Evolutionary conservation across 2,888 invertebrate genomes (phyloP).

Genomic region (Trilocha varians): DNA sequence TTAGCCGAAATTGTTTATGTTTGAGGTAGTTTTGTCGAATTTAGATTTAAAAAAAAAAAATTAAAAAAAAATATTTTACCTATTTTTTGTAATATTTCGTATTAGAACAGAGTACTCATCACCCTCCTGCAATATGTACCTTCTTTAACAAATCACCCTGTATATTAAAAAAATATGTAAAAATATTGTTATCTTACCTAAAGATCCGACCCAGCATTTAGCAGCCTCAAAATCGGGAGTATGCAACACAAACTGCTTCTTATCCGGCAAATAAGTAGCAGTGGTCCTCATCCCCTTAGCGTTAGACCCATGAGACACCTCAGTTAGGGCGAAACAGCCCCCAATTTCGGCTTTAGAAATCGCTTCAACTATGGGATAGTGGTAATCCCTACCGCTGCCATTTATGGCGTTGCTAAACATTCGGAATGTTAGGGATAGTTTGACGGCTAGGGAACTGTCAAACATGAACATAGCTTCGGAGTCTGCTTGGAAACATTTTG

Average conservation of each 20-base stretch:
- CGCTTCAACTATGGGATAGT: constrained; percentile 68
- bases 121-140: too few relatives aligned
- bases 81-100: too few relatives aligned
- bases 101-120: too few relatives aligned
- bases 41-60: too few relatives aligned
- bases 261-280: constrained; percentile 84
- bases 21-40: too few relatives aligned
- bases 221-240: constrained; percentile 92
- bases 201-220: constrained; percentile 91
- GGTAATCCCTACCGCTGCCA: constrained; percentile 77
- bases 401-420: constrained; percentile 78
- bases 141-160: too few relatives aligned
- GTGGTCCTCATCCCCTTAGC: constrained; percentile 89
- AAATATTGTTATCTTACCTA: too few relatives aligned
- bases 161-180: too few relatives aligned
- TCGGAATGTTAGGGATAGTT: constrained; percentile 76
- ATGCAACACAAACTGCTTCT: constrained; percentile 84
- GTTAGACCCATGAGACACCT: constrained; percentile 93
- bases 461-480: constrained; percentile 72
- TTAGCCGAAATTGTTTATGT: too few relatives aligned
- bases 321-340: constrained; percentile 87
- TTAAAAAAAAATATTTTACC: too few relatives aligned
- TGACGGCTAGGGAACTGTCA: constrained; percentile 77
- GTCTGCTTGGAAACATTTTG: constrained; percentile 61
- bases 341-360: constrained; percentile 43